These are phyloP conservation scores for Rhinopomastus cyanomelas DNA, from an alignment of 2,113 vertebrate genomes.

Conservation along the genomic window DNA sequence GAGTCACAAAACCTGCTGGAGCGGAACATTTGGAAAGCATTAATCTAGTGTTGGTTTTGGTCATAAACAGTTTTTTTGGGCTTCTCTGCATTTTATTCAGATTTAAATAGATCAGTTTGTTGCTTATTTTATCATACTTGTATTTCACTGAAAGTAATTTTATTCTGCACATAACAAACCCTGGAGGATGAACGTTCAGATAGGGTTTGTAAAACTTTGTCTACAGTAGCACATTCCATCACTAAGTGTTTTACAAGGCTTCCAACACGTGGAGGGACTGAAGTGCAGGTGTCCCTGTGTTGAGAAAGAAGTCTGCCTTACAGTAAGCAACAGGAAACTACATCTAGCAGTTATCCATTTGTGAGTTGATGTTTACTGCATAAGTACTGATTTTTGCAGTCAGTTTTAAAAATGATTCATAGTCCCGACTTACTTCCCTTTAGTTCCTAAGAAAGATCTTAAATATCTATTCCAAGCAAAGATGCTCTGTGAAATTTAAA, in stretches of 20 bases:
- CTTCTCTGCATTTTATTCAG: conserved; percentile 47
- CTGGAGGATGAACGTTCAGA: neutral
- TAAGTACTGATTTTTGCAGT: too few relatives aligned
- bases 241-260: neutral
- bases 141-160: conserved; percentile 35
- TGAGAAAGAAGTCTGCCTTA: neutral
- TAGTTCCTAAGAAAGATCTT: too few relatives aligned
- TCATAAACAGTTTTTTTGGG: conserved; percentile 53
- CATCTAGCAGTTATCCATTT: neutral
- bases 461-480: too few relatives aligned
- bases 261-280: neutral
- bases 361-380: neutral
- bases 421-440: too few relatives aligned
- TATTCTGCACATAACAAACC: neutral
- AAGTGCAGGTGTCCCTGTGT: neutral
- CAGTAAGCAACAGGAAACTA: neutral
- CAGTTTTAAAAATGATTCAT: too few relatives aligned
- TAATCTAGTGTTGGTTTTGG: conserved; percentile 49
- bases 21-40: conserved; percentile 68
- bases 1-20: conserved; percentile 60
- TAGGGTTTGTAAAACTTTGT: neutral
- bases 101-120: conserved; percentile 42
- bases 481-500: neutral
- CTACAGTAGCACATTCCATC: neutral
- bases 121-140: conserved; percentile 18